These are phyloP conservation scores for Papilio polyxenes DNA, from an alignment of 1,140 invertebrate genomes.

Conservation along the genomic window DNA sequence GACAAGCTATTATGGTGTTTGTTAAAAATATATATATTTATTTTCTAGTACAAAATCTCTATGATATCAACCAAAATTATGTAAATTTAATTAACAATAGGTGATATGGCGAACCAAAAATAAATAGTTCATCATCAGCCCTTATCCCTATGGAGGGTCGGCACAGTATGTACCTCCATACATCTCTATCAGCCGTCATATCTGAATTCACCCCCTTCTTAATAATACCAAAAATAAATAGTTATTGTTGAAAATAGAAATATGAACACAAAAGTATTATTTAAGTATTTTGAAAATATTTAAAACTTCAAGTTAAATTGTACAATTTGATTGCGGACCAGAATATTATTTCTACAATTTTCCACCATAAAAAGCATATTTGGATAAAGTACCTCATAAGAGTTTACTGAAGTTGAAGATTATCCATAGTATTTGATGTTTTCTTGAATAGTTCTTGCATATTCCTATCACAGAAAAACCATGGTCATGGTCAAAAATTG, in stretches of 20 bases:
- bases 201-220: no score
- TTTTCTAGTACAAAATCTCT: not conserved
- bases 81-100: not conserved
- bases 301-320: not conserved
- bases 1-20: not conserved
- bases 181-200: no score
- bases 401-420: constrained; percentile 46
- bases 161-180: no score
- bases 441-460: constrained; percentile 19
- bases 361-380: constrained; percentile 12
- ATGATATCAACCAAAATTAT: not conserved
- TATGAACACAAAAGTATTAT: no score
- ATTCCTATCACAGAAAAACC: constrained; percentile 44
- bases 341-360: not conserved
- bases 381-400: not conserved
- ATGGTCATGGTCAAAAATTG: constrained; percentile 44
- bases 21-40: no score
- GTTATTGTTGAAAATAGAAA: not conserved
- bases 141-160: no score
- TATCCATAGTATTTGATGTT: constrained; percentile 38
- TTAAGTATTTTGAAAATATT: not conserved
- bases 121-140: no score
- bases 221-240: no score
- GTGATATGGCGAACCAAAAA: not conserved
- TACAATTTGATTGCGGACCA: not conserved